Percentiles rank a stretch among this genome's conserved stretches.
phyloP scores from a whole-genome alignment of 2,113 vertebrate genomes.

The Miniopterus natalensis region DNA sequence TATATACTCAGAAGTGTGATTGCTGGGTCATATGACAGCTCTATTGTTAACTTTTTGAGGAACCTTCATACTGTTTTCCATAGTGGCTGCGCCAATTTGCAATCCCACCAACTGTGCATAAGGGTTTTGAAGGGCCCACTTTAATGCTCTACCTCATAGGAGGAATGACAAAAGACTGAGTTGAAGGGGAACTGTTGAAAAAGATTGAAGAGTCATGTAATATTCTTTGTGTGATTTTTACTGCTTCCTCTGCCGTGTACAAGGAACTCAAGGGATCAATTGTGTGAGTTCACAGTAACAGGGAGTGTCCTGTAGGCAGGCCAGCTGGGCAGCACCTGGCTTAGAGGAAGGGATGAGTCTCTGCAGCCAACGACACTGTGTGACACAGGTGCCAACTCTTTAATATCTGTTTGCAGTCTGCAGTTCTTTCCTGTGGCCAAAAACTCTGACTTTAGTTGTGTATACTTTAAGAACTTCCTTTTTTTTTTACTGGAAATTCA shows the following conservation, averaged over 20 bases:
- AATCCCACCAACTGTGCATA: too few species aligned
- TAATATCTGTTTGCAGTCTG: not conserved
- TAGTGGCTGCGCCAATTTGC: not conserved
- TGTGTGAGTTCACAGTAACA: not conserved
- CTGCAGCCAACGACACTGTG: rapidly evolving
- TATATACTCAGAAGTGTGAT: not conserved
- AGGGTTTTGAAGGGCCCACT: not conserved
- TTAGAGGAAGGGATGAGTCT: not conserved
- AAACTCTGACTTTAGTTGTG: not conserved
- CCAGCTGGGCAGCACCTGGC: not conserved
- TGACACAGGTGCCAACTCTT: not conserved
- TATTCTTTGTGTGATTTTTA: not conserved
- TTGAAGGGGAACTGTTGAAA: not conserved
- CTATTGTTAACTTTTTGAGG: not conserved
- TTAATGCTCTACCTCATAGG: not conserved
- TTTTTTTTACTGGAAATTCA: not conserved
- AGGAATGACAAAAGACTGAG: not conserved
- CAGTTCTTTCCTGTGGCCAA: not conserved
- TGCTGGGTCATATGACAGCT: not conserved
- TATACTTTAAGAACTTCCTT: not conserved
- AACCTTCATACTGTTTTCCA: not conserved
- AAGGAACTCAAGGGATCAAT: not conserved
- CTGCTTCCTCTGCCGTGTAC: not conserved
- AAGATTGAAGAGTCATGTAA: not conserved
- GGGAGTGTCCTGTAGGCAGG: not conserved